Evolutionary conservation across 2,113 vertebrate genomes (phyloP).

Genomic region (Leptosomus discolor): DNA sequence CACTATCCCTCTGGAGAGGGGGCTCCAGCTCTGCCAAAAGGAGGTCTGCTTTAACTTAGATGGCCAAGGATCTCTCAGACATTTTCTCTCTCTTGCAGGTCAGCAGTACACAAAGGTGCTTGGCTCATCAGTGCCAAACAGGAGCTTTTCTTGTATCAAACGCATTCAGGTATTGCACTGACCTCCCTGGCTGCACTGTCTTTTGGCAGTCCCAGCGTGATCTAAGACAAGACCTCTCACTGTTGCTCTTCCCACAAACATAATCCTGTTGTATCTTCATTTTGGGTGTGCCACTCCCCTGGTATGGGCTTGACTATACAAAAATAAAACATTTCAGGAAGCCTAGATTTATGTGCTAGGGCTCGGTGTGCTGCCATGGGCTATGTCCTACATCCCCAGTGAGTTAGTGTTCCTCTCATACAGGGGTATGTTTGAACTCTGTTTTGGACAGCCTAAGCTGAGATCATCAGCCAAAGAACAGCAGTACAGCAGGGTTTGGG

Average conservation of each 20-base stretch:
- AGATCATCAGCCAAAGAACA: background rate
- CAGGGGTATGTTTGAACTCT: background rate
- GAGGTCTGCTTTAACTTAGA: background rate
- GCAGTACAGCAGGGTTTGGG: background rate
- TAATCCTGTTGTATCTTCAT: background rate
- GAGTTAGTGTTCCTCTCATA: background rate
- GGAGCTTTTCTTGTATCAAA: slow-evolving; percentile 78
- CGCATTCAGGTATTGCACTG: slow-evolving; percentile 64
- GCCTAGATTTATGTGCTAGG: background rate
- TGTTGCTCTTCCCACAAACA: background rate
- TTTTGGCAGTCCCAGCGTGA: too few species aligned
- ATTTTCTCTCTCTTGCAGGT: slow-evolving; percentile 59
- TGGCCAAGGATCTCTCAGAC: background rate
- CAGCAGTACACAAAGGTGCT: slow-evolving; percentile 63
- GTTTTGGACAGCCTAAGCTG: background rate
- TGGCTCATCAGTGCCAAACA: slow-evolving; percentile 79
- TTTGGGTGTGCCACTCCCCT: background rate
- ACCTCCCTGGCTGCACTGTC: rapidly evolving
- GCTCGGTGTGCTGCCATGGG: background rate
- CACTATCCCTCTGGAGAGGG: background rate
- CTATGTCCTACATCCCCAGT: background rate
- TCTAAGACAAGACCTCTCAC: background rate
- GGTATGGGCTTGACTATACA: background rate
- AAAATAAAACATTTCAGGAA: background rate
- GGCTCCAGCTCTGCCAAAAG: background rate